Base-by-base conservation (phyloP, 1,140 invertebrate genomes). In the Bradynema listronoti region DNA sequence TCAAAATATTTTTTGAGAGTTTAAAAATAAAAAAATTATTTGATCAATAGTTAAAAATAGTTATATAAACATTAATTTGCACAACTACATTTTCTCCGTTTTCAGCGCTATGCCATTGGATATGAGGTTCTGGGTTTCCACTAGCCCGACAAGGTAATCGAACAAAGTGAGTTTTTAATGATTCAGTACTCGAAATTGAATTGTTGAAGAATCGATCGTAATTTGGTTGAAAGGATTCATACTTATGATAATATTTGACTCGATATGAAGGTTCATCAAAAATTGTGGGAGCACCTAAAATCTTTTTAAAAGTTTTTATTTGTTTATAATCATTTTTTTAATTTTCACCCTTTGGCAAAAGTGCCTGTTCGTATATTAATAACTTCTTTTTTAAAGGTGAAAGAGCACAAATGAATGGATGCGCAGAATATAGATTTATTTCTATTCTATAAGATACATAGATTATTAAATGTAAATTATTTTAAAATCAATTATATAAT, bases 311-410 rank as follows among this genome's bases (percentile, higher is more conserved):
- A 19, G 5, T 29, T 36, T 46, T 7, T 22, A 58, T 54, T 16
- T 32, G 32, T 19, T 6, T 1, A 7, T 16, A 5, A 67, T n/a
- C 7, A 4, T 22, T 29, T 53, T 3, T n/a, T 56, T 29, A 30
- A 5, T 11, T 7, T 11, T 46, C n/a, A 62, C 60, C 63, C 30
- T 50, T 71, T 1, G 65, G 65, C 16, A 68, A 47, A 19, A 68
- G 19, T 29, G 68, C 63, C 45, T 68, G 66, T 50, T 68, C 61
- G 24, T 68, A 68, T n/a, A 68, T 22, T 6, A 68, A 52, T n/a
- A 33, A 16, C 29, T 41, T 29, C 27, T 50, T 43, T 29, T 50
- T 68, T 4, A 69, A 46, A 14, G 66, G 58, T 4, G 52, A 51
- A 4, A 68, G 33, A 22, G 46, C 32, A 46, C 65, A 68, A 46